These are phyloP conservation scores for Lagorchestes hirsutus DNA, from an alignment of 2,797 vertebrate species.

Conservation along the genomic window DNA sequence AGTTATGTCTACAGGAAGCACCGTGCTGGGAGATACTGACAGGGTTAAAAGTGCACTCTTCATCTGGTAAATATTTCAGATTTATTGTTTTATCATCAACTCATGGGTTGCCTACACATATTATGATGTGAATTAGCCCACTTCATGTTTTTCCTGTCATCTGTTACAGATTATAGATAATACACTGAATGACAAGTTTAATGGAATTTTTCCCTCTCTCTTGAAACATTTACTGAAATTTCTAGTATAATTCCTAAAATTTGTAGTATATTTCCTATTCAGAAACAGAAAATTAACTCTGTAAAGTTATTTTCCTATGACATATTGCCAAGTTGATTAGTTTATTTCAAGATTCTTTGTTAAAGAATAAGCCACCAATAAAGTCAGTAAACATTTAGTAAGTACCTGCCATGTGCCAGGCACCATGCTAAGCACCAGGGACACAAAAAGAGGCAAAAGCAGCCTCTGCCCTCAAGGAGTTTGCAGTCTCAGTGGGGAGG, in stretches of 20 bases:
- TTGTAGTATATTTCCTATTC: background rate
- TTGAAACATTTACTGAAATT: constrained; percentile 72
- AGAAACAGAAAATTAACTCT: constrained; percentile 59
- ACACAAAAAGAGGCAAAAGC: background rate
- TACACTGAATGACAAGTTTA: constrained; percentile 62
- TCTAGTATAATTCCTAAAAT: background rate
- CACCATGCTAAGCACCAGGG: background rate
- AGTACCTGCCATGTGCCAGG: background rate
- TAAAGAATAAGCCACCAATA: background rate
- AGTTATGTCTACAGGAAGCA: constrained; percentile 71
- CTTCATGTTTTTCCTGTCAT: constrained; percentile 78
- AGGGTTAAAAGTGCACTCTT: constrained; percentile 86
- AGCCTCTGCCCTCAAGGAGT: background rate
- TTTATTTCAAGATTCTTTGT: constrained; percentile 7
- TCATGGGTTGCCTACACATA: constrained; percentile 71
- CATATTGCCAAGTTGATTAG: constrained; percentile 27
- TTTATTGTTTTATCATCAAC: constrained; percentile 71
- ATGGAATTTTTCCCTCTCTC: constrained; percentile 61
- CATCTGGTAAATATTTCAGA: constrained; percentile 84
- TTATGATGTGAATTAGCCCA: constrained; percentile 75
- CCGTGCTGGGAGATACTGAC: constrained; percentile 72
- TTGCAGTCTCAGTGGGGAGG: background rate
- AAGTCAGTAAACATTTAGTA: background rate
- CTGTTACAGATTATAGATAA: constrained; percentile 66
- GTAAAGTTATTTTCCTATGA: constrained; percentile 61